Conservation (phyloP, 2,113 vertebrate genomes). For the Aleadryas rufinucha region DNA sequence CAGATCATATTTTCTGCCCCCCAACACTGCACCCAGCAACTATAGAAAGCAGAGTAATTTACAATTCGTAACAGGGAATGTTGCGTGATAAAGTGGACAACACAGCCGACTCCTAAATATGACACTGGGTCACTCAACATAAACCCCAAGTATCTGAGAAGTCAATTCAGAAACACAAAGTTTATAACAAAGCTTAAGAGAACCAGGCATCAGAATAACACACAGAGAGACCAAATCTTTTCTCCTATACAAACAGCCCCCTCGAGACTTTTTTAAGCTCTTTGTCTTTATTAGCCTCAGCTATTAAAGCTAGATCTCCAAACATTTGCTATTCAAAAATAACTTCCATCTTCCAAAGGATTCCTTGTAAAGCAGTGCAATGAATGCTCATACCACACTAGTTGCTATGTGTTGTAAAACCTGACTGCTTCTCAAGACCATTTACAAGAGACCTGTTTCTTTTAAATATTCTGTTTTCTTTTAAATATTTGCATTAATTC, state of each 20-base stretch:
- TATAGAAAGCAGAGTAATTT: neutral
- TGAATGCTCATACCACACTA: neutral
- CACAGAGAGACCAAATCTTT: neutral
- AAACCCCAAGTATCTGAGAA: neutral
- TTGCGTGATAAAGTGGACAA: neutral
- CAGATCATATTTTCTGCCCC: neutral
- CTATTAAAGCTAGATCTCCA: neutral
- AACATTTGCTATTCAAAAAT: neutral
- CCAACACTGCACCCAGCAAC: neutral
- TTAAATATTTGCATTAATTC: neutral
- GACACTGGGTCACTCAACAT: neutral
- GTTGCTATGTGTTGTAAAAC: neutral
- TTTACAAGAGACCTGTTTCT: neutral
- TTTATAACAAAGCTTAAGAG: conserved; percentile 10
- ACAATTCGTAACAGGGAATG: accelerated
- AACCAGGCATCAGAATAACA: conserved; percentile 12
- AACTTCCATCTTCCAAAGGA: neutral
- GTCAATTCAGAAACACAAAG: neutral
- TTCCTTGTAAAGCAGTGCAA: neutral
- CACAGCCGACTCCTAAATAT: neutral
- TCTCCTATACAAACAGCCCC: neutral
- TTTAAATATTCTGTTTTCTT: neutral
- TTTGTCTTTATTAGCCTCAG: neutral
- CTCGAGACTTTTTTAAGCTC: neutral
- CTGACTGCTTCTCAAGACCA: neutral